Evolutionary conservation across 2,888 invertebrate species (phyloP), one percentile per base, ranked within the genome.

Genomic region (Conistra vaccinii): DNA sequence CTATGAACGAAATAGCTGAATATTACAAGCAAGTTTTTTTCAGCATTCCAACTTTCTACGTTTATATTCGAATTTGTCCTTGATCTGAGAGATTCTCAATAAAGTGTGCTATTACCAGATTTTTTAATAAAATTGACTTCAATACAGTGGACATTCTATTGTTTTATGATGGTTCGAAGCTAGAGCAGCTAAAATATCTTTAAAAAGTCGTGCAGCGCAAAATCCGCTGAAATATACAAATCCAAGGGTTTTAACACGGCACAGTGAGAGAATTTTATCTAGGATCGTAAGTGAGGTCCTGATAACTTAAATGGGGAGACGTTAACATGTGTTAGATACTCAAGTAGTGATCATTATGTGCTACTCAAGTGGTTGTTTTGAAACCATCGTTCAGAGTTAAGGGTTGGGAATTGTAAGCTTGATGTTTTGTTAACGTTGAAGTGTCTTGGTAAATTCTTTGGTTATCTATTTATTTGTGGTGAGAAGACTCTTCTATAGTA

Each of bases 361-460:
- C 83, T 87, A 87, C 87, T 87, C 87, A 87, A 87, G 87, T 87
- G 87, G 87, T 80, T 84, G 79, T 78, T 83, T 73, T 80, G 53
- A 76, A 81, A 78, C 78, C 45, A 81, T 62, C 60, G 57, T 63
- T 57, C 42, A 51, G 45, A 14, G 57, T 73, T 83, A 85, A 86
- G 87, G 84, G 87, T 85, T 87, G 87, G 84, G 87, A 86, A 78
- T 74, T 12, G 69, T 23, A 29, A 55, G 48, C 69, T 67, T 70
- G 17, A 70, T 73, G 70, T 84, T 85, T 80, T 79, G 78, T 78
- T 70, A 66, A 57, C 10, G n/a, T 57, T 83, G 60, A 82, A 83
- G 82, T 73, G 76, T 73, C 68, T 69, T 58, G 20, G 74, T 74
- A 79, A 65, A 81, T 78, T 81, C 69, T 20, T 74, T 23, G 17